phyloP scores from a whole-genome alignment of 2,888 invertebrate species.

The Pachliopta kotzebuea region DNA sequence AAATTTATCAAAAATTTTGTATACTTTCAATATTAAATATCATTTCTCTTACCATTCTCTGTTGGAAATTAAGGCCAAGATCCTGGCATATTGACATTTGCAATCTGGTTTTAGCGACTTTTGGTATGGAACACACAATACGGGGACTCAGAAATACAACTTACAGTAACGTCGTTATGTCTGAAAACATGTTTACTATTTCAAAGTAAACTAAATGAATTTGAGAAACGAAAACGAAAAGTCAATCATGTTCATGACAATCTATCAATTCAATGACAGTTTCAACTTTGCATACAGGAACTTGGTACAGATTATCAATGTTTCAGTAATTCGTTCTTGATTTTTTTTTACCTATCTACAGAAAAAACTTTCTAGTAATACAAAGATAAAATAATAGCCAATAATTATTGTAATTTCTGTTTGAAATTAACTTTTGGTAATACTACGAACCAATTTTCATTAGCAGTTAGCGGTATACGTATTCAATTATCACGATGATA shows the following conservation, averaged over 20 bases:
- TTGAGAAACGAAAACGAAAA: conserved; percentile 43
- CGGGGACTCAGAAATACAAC: conserved; percentile 43
- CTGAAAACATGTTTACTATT: conserved; percentile 58
- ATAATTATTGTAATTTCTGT: too few relatives aligned
- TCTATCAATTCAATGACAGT: conserved; percentile 40
- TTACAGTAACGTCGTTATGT: conserved; percentile 46
- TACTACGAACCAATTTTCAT: neutral
- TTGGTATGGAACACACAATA: conserved; percentile 51
- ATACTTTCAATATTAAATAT: conserved; percentile 36
- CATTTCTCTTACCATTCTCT: conserved; percentile 74
- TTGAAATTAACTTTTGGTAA: neutral
- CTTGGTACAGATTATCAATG: conserved; percentile 22
- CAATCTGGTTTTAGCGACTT: conserved; percentile 70
- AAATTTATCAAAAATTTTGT: conserved; percentile 8
- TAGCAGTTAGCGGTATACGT: neutral
- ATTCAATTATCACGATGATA: neutral
- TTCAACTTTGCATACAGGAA: conserved; percentile 30
- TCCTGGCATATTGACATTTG: conserved; percentile 82
- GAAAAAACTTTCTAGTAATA: neutral
- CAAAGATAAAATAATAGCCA: too few relatives aligned
- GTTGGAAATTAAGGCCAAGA: conserved; percentile 80
- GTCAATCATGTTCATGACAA: conserved; percentile 45
- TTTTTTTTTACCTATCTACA: too few relatives aligned
- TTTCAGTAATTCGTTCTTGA: too few relatives aligned
- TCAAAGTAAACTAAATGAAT: conserved; percentile 57